Base-by-base conservation (phyloP, 2,113 vertebrate genomes). In the Nibea coibor region DNA sequence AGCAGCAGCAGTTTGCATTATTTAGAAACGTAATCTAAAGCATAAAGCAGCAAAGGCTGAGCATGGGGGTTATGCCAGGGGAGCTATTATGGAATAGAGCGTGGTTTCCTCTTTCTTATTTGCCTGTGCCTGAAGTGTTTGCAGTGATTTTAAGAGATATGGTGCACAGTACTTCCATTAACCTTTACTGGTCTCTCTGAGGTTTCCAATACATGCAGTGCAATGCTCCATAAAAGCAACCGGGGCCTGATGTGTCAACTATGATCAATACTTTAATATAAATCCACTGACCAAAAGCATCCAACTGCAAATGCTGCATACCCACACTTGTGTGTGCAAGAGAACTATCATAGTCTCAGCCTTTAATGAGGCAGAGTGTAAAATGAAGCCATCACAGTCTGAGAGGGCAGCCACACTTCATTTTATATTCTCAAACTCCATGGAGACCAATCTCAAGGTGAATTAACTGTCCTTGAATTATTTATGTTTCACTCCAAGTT, bases 381-480 rank as follows among this genome's bases (percentile, higher is more conserved):
- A 77, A 89, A 75, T 39, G 39, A 86, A 74, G 84, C 42, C 39
- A 61, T 65, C 43, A 3, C 62, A 26, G 14, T 63, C n/a, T 51
- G 31, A 74, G 51, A 7, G 48, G 76, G 74, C 45, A 62, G 53
- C n/a, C 64, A 35, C 54, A 64, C 50, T 66, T 84, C 51, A 74
- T 63, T 73, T 64, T 80, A 68, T 24, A 39, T 83, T 67, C 56
- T 79, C n/a, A 51, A 69, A 63, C 69, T 70, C 87, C 58, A 56
- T 11, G n/a, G 82, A 87, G 84, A 75, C 24, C 73, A 53, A 56
- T 80, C 80, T 91, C 83, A 88, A 88, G 88, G 87, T 92, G 86
- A 93, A 88, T 93, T 90, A 90, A 91, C 86, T 71, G 57, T 67
- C 84, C 78, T 90, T 94, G 84, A 93, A 93, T 93, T 89, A 92